These are phyloP conservation scores for Noturus placidus DNA, from an alignment of 2,113 vertebrate genomes.

Conservation along the genomic window DNA sequence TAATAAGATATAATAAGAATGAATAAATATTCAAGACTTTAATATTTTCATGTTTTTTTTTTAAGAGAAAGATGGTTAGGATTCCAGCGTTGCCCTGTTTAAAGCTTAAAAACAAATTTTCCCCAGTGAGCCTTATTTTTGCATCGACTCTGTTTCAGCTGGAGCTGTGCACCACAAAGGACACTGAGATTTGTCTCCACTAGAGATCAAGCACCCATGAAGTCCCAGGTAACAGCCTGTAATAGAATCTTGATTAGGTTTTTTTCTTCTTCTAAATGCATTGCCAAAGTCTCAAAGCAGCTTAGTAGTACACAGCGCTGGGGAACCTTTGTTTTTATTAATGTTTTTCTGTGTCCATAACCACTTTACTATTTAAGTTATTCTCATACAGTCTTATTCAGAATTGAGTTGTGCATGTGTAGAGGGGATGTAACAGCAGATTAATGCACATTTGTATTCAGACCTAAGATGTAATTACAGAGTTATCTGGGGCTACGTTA, in stretches of 20 bases:
- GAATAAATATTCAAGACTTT: not conserved
- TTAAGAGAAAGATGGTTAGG: not conserved
- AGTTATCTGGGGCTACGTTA: not conserved
- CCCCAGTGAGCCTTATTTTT: not conserved
- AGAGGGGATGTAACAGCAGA: not conserved
- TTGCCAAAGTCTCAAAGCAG: not conserved
- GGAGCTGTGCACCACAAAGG: not conserved
- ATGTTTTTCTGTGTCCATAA: not conserved
- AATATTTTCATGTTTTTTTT: not conserved
- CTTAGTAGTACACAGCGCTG: not conserved
- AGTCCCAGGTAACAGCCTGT: constrained; percentile 8
- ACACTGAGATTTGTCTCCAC: constrained; percentile 29
- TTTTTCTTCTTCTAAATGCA: not conserved
- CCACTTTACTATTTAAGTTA: not conserved
- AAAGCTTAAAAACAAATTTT: not conserved
- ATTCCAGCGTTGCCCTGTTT: not conserved
- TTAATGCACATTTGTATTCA: not conserved
- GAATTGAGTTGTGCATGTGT: constrained; percentile 11
- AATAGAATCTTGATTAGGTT: constrained; percentile 8
- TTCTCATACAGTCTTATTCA: not conserved
- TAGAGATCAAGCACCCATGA: constrained; percentile 29
- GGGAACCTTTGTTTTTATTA: not conserved
- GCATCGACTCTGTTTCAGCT: not conserved
- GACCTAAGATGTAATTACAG: not conserved
- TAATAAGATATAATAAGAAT: not conserved